A percentile compares a stretch with the other conserved stretches of the same genome.
Conservation (phyloP, 2,888 invertebrate genomes). For the Trissoscelio sp. region DNA sequence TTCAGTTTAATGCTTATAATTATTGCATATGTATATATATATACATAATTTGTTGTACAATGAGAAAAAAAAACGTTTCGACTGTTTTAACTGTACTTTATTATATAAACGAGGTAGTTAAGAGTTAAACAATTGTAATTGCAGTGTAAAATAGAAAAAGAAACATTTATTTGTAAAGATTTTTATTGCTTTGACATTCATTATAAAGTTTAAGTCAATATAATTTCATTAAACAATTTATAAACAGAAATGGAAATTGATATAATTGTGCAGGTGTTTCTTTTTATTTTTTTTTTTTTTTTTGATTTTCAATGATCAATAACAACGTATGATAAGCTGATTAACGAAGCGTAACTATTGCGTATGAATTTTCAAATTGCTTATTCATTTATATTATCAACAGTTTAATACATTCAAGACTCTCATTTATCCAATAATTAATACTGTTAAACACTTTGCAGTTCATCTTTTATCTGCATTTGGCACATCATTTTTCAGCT, state of each 20-base stretch:
- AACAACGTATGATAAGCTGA: constrained; percentile 11
- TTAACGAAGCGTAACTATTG: constrained; percentile 16
- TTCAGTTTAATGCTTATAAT: constrained; percentile 10
- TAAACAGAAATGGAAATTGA: no score
- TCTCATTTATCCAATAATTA: constrained; percentile 16
- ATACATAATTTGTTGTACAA: no score
- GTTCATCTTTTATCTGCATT: constrained; percentile 32
- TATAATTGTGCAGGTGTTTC: no score
- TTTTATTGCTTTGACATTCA: no score
- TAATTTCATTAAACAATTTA: no score
- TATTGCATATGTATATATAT: neutral
- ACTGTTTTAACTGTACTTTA: constrained; percentile 9
- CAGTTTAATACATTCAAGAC: constrained; percentile 9
- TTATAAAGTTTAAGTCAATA: no score
- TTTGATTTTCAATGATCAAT: constrained; percentile 21
- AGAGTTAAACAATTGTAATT: no score
- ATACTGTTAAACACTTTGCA: constrained; percentile 15
- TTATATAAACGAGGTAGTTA: no score
- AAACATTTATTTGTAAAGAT: no score
- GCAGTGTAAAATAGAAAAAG: no score
- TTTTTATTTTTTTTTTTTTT: neutral
- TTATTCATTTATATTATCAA: constrained; percentile 39
- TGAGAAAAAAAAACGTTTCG: constrained; percentile 11
- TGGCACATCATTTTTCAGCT: neutral
- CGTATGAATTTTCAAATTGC: constrained; percentile 27